Evolutionary conservation across 2,113 vertebrate species (phyloP), one percentile per base, ranked within the genome.

Genomic region (Ciconia maguari): DNA sequence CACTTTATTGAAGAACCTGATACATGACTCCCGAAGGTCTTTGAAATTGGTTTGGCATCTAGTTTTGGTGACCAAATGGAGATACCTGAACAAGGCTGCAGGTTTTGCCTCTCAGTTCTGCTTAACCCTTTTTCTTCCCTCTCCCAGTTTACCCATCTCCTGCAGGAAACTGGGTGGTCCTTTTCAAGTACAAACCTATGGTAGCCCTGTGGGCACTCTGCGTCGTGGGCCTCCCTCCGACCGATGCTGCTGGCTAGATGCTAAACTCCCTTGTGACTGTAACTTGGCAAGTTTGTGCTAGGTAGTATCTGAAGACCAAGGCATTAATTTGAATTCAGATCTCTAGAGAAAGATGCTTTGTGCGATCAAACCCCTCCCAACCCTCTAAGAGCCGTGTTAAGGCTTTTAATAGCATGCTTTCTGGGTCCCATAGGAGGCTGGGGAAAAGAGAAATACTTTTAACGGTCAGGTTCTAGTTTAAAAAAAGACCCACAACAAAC

Each of bases 301-400:
- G 74, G 70, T 51, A 13, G 13, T 60, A 29, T 74, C 75, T 87
- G 86, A 90, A 69, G 79, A 77, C 34, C 54, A 51, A 85, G 30
- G 57, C 72, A 76, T 89, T 87, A 88, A 93, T 46, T 41, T 25
- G 79, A 70, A 48, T 94, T 88, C 34, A 79, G 44, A 42, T 85
- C 81, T 92, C 77, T 42, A 41, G 81, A 83, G 80, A 66, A 89
- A 92, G 86, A 68, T 69, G 57, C 94, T 92, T 87, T 93, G 91
- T 93, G 89, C 87, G 84, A 46, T 52, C 78, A 82, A 69, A 68
- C 62, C 72, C 74, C 71, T 87, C 84, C 83, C 11, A 55, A 15
- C 16, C 36, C 89, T 77, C 54, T 21, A 61, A 66, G 71, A 93
- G 74, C 58, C 29, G 52, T 16, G 44, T 30, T 38, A 30, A 74